A percentile compares a stretch with the other conserved stretches of the same genome.
phyloP scores from a whole-genome alignment of 1,140 invertebrate species.

The Pseudomyrmex pallidus region DNA sequence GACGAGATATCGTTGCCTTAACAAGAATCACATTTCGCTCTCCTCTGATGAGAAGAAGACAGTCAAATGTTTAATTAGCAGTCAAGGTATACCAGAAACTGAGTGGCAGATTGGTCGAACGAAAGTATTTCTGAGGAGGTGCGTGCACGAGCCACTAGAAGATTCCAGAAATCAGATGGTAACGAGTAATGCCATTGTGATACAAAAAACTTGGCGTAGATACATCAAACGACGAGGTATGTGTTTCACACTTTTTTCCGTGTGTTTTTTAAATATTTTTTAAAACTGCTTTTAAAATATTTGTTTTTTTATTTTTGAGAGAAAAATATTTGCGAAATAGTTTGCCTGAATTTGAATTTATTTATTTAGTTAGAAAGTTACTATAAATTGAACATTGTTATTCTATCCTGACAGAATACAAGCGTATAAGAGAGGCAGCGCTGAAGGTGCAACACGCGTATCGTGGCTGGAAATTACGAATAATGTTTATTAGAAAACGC shows the following conservation, averaged over 20 bases:
- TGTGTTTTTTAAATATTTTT: neutral
- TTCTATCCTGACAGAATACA: conserved; percentile 86
- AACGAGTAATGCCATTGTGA: conserved; percentile 89
- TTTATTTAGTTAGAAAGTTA: conserved; percentile 1
- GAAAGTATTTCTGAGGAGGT: conserved; percentile 94
- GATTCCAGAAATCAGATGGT: conserved; percentile 90
- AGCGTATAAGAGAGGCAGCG: conserved; percentile 89
- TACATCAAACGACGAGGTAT: conserved; percentile 88
- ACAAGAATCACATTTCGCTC: conserved; percentile 77
- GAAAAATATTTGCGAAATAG: no score
- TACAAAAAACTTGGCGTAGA: conserved; percentile 92
- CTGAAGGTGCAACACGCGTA: conserved; percentile 94
- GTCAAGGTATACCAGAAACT: conserved; percentile 87
- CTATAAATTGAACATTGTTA: neutral
- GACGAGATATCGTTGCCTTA: conserved; percentile 91
- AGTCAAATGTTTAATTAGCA: conserved; percentile 87
- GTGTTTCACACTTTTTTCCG: neutral
- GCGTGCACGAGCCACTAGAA: conserved; percentile 95
- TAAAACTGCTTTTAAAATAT: neutral
- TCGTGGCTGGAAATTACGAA: conserved; percentile 93
- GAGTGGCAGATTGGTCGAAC: conserved; percentile 97
- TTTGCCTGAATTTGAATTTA: neutral
- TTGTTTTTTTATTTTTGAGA: neutral
- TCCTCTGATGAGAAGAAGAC: conserved; percentile 85
- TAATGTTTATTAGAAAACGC: conserved; percentile 92